A percentile compares a stretch with the other conserved stretches of the same genome.
phyloP scores from a whole-genome alignment of 2,797 vertebrate genomes.

The Neosalanx taihuensis region DNA sequence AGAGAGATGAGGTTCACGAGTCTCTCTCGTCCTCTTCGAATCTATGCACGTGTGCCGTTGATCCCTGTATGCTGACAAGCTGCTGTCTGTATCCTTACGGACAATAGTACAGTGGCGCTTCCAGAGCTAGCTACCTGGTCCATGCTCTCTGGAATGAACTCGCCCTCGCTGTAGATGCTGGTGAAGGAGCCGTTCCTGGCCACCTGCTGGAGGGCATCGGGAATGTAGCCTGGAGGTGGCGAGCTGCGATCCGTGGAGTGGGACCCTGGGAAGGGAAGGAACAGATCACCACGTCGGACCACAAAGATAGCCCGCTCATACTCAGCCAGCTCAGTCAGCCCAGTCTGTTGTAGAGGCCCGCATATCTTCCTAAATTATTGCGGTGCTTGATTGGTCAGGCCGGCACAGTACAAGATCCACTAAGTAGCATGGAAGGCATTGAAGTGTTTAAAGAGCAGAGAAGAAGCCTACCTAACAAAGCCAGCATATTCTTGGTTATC shows the following conservation, averaged over 20 bases:
- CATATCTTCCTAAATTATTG: background rate
- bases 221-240: constrained; percentile 97
- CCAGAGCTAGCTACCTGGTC: constrained; percentile 81
- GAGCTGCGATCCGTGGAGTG: constrained; percentile 92
- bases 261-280: constrained; percentile 67
- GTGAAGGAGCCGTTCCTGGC: constrained; percentile 97
- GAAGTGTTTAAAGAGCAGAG: background rate
- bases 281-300: background rate
- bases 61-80: too few relatives aligned
- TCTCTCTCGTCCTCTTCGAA: too few relatives aligned
- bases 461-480: constrained; percentile 80
- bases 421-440: background rate
- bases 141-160: constrained; percentile 99
- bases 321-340: too few relatives aligned
- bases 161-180: constrained; percentile 98
- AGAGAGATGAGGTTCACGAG: too few relatives aligned
- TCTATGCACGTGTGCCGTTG: too few relatives aligned
- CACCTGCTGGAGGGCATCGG: constrained; percentile 92
- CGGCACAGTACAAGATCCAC: background rate
- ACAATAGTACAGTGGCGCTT: background rate
- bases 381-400: background rate
- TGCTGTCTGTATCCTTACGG: too few relatives aligned
- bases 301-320: too few relatives aligned
- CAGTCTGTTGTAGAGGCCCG: too few relatives aligned
- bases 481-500: constrained; percentile 77